phyloP scores from a whole-genome alignment of 2,797 vertebrate genomes.

The Mormyrops attenuatus region DNA sequence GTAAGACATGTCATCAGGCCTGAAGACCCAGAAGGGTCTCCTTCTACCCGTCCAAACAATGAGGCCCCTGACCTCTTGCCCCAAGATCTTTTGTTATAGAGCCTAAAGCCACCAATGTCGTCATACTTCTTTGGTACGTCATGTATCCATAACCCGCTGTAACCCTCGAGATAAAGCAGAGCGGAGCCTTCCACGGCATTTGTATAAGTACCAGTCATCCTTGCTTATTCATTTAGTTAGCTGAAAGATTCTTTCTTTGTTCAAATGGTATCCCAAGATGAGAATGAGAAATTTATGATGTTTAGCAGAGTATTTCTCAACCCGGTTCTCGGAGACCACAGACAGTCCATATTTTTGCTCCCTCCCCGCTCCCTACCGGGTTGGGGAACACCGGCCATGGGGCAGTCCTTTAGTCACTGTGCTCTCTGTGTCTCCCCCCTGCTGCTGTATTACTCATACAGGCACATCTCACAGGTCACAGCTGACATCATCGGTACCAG shows the following conservation, averaged over 20 bases:
- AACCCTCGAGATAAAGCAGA: not conserved
- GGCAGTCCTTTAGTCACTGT: not conserved
- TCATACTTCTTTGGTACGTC: not conserved
- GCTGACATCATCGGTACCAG: not conserved
- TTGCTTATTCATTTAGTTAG: not conserved
- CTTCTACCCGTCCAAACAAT: not conserved
- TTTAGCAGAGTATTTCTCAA: not conserved
- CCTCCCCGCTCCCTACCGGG: not conserved
- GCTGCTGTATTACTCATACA: not conserved
- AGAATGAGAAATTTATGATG: not conserved
- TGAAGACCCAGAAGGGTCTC: not conserved
- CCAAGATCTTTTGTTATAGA: not conserved
- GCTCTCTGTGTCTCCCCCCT: not conserved
- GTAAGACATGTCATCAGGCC: not conserved
- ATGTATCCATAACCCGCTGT: not conserved
- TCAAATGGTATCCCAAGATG: not conserved
- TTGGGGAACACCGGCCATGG: not conserved
- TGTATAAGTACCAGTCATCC: slow-evolving; percentile 13
- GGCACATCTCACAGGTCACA: not conserved
- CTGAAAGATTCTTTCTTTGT: not conserved
- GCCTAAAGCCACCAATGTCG: not conserved
- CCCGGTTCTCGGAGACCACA: not conserved
- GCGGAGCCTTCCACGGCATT: not conserved
- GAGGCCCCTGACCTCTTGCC: not conserved
- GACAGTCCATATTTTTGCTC: not conserved